Percentiles rank a stretch among this genome's conserved stretches.
Conservation (phyloP, 2,113 vertebrate genomes). For the Chamaetylas fuelleborni region DNA sequence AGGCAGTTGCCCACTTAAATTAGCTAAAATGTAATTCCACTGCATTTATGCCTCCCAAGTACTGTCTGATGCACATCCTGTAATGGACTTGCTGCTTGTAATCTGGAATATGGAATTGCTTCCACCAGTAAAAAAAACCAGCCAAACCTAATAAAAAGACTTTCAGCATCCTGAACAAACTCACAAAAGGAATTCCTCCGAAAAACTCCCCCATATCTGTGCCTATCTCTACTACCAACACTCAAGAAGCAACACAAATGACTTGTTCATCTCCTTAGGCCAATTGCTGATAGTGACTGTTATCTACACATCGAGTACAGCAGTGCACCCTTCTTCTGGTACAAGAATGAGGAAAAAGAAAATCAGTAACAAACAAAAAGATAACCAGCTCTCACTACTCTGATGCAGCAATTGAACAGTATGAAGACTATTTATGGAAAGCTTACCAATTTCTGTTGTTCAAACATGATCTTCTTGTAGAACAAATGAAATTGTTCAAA, state of each 20-base stretch:
- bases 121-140: background rate
- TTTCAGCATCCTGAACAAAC: background rate
- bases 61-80: background rate
- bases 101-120: background rate
- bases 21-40: background rate
- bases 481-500: slow-evolving; percentile 96
- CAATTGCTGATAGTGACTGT: background rate
- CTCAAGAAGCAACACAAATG: background rate
- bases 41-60: background rate
- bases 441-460: slow-evolving; percentile 88
- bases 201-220: background rate
- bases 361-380: background rate
- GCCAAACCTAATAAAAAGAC: background rate
- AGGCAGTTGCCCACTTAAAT: background rate
- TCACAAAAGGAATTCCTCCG: background rate
- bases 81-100: background rate
- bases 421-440: background rate
- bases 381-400: background rate
- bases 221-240: background rate
- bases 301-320: background rate
- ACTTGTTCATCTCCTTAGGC: background rate
- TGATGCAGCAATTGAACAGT: background rate
- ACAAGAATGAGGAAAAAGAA: background rate
- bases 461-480: slow-evolving; percentile 97
- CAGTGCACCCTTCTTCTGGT: background rate